Evolutionary conservation across 2,113 vertebrate species (phyloP), one percentile per base, ranked within the genome.

Genomic region (Amazona vittata): DNA sequence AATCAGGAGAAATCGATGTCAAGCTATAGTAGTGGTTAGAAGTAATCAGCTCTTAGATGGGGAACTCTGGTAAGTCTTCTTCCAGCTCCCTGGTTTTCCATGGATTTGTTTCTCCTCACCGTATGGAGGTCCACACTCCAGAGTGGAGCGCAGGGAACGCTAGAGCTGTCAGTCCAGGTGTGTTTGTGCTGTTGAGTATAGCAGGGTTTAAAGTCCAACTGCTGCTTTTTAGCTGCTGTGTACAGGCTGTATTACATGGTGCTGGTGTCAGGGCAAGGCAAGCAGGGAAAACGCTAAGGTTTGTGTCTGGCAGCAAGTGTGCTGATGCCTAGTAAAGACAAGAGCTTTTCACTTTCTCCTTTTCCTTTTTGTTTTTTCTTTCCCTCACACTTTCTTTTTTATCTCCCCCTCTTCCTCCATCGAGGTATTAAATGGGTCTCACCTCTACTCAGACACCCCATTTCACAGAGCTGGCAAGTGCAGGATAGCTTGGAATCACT

Each of bases 11-110:
- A 7, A 73, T 7, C 14, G 13, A 15, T 4, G 17, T 20, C 60
- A 70, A 81, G 41, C 7, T 47, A 17, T 20, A 33, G 14, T 13
- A 53, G 37, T 28, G 49, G 29, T 41, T 47, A 26, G 67, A 90
- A 86, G 29, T 33, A 47, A 81, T 15, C 78, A 78, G 41, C 46
- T 67, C 15, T 52, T 67, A 29, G 17, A 26, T 33, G 26, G 24
- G 46, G 17, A 68, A 76, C 25, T 33, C 0, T 1, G 71, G 57
- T 49, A 9, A 0, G 0, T 31, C 85, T 91, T 49, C 18, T 64
- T 53, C 8, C 28, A 83, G 52, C 14, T 64, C 57, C 12, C 43
- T 69, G 14, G 24, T 63, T 80, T 86, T 59, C 71, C 12, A 8
- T 11, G 10, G 5, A 16, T 64, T 60, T 73, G 14, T 64, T 90